Evolutionary conservation across 1,140 invertebrate genomes (phyloP).

Genomic region (Platyscapa corneri): DNA sequence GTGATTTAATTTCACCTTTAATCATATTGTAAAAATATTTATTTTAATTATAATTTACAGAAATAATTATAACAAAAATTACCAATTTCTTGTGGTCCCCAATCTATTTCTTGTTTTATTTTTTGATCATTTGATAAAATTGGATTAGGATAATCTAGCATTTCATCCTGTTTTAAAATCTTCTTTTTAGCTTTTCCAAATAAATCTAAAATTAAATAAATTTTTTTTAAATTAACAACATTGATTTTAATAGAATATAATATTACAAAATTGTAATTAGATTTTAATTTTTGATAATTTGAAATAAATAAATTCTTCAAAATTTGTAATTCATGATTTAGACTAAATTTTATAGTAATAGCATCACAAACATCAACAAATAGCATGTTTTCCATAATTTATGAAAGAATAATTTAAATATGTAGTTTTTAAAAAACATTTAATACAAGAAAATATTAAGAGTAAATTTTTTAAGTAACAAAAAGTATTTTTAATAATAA

Average conservation of each 20-base stretch:
- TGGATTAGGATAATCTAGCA: conserved; percentile 75
- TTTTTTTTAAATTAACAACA: too few relatives aligned
- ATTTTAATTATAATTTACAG: not conserved
- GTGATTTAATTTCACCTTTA: conserved; percentile 79
- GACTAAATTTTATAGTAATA: too few relatives aligned
- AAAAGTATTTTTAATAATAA: too few relatives aligned
- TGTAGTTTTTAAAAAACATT: too few relatives aligned
- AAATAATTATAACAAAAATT: conserved; percentile 40
- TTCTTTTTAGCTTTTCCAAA: conserved; percentile 93
- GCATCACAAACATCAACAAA: not conserved
- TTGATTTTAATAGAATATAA: too few relatives aligned
- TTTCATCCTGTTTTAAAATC: conserved; percentile 86
- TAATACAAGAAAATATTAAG: not conserved
- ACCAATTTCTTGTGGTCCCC: conserved; percentile 80
- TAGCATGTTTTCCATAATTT: too few relatives aligned
- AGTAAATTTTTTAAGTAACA: too few relatives aligned
- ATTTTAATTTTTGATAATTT: too few relatives aligned
- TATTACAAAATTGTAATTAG: too few relatives aligned
- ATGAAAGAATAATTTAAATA: too few relatives aligned
- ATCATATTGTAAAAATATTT: conserved; percentile 51
- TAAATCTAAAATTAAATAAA: conserved; percentile 77
- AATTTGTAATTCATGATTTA: too few relatives aligned
- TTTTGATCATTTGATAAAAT: conserved; percentile 60
- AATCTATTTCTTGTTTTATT: conserved; percentile 68
- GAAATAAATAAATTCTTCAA: too few relatives aligned